These are phyloP conservation scores for Andricus curvator DNA, from an alignment of 2,888 invertebrate genomes.

Conservation along the genomic window DNA sequence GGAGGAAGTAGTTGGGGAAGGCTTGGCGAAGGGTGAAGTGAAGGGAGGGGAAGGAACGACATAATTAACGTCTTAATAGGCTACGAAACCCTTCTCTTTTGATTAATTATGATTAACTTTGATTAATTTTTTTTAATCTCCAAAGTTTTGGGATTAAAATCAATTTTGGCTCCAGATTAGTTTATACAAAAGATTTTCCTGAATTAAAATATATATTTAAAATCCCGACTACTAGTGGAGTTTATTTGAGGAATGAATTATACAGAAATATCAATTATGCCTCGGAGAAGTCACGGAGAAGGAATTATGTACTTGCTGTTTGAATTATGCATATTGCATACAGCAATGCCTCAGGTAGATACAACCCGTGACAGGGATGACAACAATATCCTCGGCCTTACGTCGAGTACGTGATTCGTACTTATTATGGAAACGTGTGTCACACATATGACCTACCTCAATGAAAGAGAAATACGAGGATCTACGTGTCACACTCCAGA, in stretches of 20 bases:
- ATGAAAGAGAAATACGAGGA: slow-evolving; percentile 38
- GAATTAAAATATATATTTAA: neutral
- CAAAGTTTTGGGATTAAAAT: too few relatives aligned
- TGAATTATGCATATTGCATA: slow-evolving; percentile 41
- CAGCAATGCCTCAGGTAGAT: slow-evolving; percentile 36
- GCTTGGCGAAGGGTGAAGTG: too few relatives aligned
- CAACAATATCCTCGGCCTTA: slow-evolving; percentile 39
- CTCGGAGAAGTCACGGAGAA: slow-evolving; percentile 20
- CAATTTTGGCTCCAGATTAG: too few relatives aligned
- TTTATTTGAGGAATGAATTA: neutral
- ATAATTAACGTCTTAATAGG: too few relatives aligned
- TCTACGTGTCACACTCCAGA: slow-evolving; percentile 14
- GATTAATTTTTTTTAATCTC: too few relatives aligned
- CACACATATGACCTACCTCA: slow-evolving; percentile 31
- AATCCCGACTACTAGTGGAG: neutral
- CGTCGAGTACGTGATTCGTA: slow-evolving; percentile 36
- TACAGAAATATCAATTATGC: slow-evolving; percentile 34
- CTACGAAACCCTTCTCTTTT: too few relatives aligned
- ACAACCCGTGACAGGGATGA: slow-evolving; percentile 34
- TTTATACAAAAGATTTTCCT: too few relatives aligned
- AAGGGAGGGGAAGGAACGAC: too few relatives aligned
- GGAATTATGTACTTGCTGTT: slow-evolving; percentile 38
- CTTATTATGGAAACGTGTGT: slow-evolving; percentile 26
- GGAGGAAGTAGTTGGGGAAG: too few relatives aligned
- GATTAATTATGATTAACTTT: too few relatives aligned